Evolutionary conservation across 2,888 invertebrate genomes (phyloP), one percentile per base, ranked within the genome.

Genomic region (Hypena proboscidalis): DNA sequence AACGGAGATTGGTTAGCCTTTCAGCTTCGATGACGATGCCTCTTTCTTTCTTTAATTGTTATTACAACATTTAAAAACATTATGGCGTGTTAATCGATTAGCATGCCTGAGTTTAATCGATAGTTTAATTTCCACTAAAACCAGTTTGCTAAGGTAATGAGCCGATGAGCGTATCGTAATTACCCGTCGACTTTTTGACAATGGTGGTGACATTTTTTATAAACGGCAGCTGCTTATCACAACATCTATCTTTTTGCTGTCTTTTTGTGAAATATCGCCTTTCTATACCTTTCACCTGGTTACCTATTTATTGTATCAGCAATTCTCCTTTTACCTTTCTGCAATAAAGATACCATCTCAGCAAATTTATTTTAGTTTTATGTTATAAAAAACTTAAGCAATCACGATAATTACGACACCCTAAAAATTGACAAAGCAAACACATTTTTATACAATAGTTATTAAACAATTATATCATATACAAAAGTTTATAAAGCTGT

Each of bases 211-310:
- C 27, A 46, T 22, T 46, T 59, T 42, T 50, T 48, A 43, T 43
- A 20, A 11, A 17, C n/a, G 4, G 1, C 31, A 27, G 30, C 11
- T 20, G 11, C 26, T 43, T 45, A 58, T 55, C 50, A 11, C 13
- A 27, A 35, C 38, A 33, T 50, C 27, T 34, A 43, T 58, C 25
- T 42, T 51, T 61, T 47, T 50, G 34, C 46, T 29, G 31, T 33
- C 36, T 43, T 33, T 57, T 59, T 58, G 49, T 38, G 41, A 57
- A 52, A 56, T 36, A 39, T 48, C 50, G 41, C 54, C 71, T 74
- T 71, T 67, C 69, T 60, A 67, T 52, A 51, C 69, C 75, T 75
- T 77, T 78, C 74, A 69, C 71, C 53, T 44, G 43, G 67, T 66
- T 61, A 61, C 56, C 51, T 49, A 62, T 55, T 51, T 45, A 43